Evolutionary conservation across 2,797 vertebrate genomes (phyloP), one percentile per base, ranked within the genome.

Genomic region (Gymnopithys bicolor): DNA sequence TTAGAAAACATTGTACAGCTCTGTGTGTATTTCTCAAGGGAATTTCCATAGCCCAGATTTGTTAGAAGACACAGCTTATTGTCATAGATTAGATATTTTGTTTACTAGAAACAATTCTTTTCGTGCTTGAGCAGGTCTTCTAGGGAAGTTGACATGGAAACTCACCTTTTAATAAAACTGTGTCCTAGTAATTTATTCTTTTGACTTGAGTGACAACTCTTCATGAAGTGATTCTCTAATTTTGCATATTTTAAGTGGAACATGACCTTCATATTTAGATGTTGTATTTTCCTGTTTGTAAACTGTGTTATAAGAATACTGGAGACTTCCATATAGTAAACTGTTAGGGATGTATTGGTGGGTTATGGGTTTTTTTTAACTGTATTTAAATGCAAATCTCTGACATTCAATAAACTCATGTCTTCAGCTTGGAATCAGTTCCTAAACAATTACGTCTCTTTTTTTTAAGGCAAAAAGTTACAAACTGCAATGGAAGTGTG

Each of bases 381-480:
- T 94, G 71, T 96, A 95, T 96, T 97, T 97, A 90, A 90, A 96
- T 78, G 84, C 82, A 94, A 85, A 94, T 70, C 52, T 96, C 84
- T 97, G 48, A 88, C 45, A 82, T 84, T 88, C 70, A 97, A 97
- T 98, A 98, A 98, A 98, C 64, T 95, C 25, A 6, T 70, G 85
- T 93, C 74, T 95, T 98, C 74, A 97, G 81, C 52, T 93, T 92
- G 30, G 19, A 77, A 43, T 77, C 32, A 8, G 2, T 64, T 91
- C 60, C 21, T 84, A 33, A 87, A 77, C 7, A 69, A 32, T 41
- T 63, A 9, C 8, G 4, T 37, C 2, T 19, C 18, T 7, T 19
- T 23, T 53, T 55, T 71, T 73, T 4, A 63, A 59, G 56, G 35
- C 28, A 84, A 60, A 87, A 33, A 45, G 16, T 17, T 0, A 35